These are phyloP conservation scores for Mobula hypostoma DNA, from an alignment of 2,113 vertebrate genomes.

Conservation along the genomic window DNA sequence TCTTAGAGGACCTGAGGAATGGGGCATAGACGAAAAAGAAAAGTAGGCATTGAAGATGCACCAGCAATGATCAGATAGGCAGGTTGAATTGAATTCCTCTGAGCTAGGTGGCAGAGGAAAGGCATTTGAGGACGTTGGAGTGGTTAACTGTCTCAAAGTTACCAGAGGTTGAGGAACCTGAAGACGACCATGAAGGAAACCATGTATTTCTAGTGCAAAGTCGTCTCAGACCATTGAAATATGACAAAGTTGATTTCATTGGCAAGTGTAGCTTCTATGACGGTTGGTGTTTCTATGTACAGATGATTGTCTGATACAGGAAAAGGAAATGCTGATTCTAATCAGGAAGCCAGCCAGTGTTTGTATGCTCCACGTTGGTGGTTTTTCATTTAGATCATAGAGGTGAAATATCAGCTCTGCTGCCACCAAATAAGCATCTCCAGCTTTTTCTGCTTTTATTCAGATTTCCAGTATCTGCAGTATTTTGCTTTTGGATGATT, in stretches of 20 bases:
- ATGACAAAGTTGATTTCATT: neutral
- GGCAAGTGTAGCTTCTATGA: neutral
- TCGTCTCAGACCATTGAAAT: neutral
- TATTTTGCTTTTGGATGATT: neutral
- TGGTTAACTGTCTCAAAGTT: neutral
- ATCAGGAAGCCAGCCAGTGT: too few relatives aligned
- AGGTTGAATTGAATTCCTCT: neutral
- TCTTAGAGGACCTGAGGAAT: neutral
- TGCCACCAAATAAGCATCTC: too few relatives aligned
- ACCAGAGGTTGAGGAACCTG: neutral
- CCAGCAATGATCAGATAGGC: neutral
- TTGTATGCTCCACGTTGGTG: too few relatives aligned
- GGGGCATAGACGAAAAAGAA: neutral
- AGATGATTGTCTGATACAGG: neutral
- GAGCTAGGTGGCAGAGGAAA: neutral
- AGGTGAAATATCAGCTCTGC: too few relatives aligned
- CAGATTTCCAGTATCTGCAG: too few relatives aligned
- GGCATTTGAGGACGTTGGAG: neutral
- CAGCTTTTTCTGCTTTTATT: too few relatives aligned
- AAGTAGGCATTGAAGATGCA: neutral
- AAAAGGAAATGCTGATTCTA: too few relatives aligned
- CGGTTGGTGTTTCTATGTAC: neutral
- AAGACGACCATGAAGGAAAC: neutral
- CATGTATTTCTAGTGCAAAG: neutral
- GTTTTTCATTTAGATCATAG: too few relatives aligned